Evolutionary conservation across 1,140 invertebrate genomes (phyloP), one percentile per base, ranked within the genome.

Genomic region (Ceratosolen solmsi): DNA sequence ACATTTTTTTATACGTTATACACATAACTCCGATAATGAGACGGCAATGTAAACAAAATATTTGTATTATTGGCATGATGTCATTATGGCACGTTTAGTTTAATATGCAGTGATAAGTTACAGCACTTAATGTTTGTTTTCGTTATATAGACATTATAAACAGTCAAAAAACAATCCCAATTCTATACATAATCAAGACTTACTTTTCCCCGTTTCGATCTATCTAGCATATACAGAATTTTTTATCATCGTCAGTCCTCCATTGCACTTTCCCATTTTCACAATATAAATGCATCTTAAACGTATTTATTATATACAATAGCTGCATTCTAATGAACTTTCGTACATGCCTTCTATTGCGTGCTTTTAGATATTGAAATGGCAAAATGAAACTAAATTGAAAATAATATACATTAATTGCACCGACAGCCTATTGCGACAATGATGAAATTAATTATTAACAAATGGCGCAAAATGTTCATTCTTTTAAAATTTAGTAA

Each of bases 211-310:
- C 41, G 8, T 79, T 68, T 82, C 27, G 13, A 78, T n/a, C 70
- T 65, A 27, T 74, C 36, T 83, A 80, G 56, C 82, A 75, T 84
- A 73, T 82, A 84, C 79, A 84, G 70, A 72, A 77, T 81, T 77
- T 82, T 33, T 83, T 46, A 83, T 72, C 65, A n/a, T 70, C 65
- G 75, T 36, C 85, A 87, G 81, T 88, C 84, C 86, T 89, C 86
- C 89, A 92, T 92, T 92, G 90, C 90, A 92, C 90, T 91, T 89
- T 90, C 89, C 90, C 90, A 90, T 90, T 87, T 89, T 89, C 88
- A 89, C 90, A 89, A 89, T 89, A 84, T 86, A 90, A 91, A 91
- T 91, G 89, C 89, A 89, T 86, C 88, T 90, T 91, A 90, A 88
- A 90, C 84, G 82, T 90, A 90, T 87, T 88, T 88, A 86, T 88